phyloP scores from a whole-genome alignment of 2,113 vertebrate genomes.

The Podilymbus podiceps region DNA sequence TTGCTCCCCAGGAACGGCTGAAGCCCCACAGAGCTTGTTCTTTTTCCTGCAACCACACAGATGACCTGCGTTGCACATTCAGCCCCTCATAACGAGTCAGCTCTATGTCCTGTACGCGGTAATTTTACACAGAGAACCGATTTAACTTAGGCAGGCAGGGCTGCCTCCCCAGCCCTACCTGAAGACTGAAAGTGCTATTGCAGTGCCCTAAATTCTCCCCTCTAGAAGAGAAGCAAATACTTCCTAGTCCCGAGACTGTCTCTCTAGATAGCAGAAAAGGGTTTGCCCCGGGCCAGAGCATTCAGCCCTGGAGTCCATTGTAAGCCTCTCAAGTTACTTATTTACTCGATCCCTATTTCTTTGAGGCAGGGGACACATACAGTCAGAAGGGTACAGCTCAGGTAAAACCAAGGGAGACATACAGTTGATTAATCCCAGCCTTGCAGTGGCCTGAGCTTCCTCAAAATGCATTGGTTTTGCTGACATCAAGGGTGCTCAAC shows the following conservation, averaged over 20 bases:
- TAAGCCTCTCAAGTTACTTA: neutral
- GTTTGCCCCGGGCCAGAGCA: neutral
- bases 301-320: neutral
- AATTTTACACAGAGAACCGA: neutral
- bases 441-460: neutral
- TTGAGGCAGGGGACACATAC: neutral
- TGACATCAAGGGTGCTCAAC: neutral
- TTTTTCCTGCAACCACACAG: neutral
- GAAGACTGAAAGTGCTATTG: neutral
- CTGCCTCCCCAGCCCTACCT: neutral
- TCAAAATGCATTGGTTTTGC: neutral
- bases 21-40: neutral
- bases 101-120: neutral
- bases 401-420: neutral
- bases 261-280: neutral
- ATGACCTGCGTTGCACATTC: fast-evolving
- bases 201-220: neutral
- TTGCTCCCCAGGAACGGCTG: neutral
- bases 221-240: neutral
- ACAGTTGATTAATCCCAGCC: neutral
- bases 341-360: neutral
- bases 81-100: neutral
- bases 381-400: neutral
- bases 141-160: neutral
- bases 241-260: neutral